These are phyloP conservation scores for Urosaurus nigricauda DNA, from an alignment of 2,797 vertebrate species.

Conservation along the genomic window DNA sequence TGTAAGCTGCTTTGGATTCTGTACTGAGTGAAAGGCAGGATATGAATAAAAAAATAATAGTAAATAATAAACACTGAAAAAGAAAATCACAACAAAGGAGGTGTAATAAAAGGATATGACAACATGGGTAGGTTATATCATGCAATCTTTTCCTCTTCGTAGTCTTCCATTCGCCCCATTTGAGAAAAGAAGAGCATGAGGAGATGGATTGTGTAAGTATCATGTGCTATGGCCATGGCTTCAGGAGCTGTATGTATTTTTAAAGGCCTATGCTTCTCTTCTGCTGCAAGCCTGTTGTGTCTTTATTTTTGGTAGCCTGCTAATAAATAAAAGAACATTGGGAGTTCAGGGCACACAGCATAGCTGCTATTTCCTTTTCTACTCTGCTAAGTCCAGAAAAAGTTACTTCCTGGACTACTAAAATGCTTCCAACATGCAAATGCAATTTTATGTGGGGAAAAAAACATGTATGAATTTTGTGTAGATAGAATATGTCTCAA, in stretches of 20 bases:
- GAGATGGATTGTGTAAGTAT: not conserved
- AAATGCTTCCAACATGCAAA: not conserved
- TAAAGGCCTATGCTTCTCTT: slow-evolving; percentile 44
- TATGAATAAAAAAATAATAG: too few species aligned
- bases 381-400: not conserved
- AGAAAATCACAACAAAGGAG: not conserved
- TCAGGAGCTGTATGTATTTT: slow-evolving; percentile 47
- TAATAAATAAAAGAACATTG: slow-evolving; percentile 71
- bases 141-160: not conserved
- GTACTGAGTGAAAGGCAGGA: too few species aligned
- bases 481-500: too few species aligned
- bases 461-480: too few species aligned
- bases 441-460: too few species aligned
- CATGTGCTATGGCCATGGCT: not conserved
- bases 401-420: not conserved
- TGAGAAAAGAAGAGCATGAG: slow-evolving; percentile 3
- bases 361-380: slow-evolving; percentile 39
- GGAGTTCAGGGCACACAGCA: slow-evolving; percentile 63
- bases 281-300: slow-evolving; percentile 32
- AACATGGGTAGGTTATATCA: not conserved
- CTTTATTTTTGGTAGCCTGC: slow-evolving; percentile 70
- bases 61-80: not conserved
- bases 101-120: not conserved
- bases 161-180: not conserved
- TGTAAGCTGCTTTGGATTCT: too few species aligned